Percentiles rank a stretch among this genome's conserved stretches.
Evolutionary conservation across 1,140 invertebrate genomes (phyloP).

Genomic region (Polypedilum vanderplanki): DNA sequence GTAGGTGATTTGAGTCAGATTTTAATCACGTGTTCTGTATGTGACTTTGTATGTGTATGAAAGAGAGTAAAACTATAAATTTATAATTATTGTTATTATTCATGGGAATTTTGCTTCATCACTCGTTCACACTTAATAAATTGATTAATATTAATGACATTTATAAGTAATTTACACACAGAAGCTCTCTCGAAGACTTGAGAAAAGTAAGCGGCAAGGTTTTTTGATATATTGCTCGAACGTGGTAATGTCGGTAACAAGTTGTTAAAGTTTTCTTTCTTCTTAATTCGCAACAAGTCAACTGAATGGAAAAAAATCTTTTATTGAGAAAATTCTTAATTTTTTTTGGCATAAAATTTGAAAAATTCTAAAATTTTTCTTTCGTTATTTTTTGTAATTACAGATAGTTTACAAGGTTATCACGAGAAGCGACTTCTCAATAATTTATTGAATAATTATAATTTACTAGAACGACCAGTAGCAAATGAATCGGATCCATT

Average conservation of each 20-base stretch:
- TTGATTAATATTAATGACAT: constrained; percentile 20
- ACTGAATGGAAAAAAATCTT: no score
- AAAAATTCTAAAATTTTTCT: not conserved
- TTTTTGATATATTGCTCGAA: no score
- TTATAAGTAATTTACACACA: not conserved
- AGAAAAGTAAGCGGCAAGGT: no score
- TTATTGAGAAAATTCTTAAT: not conserved
- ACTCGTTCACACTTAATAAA: not conserved
- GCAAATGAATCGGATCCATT: constrained; percentile 89
- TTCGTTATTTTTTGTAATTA: constrained; percentile 42
- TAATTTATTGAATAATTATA: constrained; percentile 85
- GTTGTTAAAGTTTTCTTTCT: no score
- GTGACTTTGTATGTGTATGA: not conserved
- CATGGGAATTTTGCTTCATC: not conserved
- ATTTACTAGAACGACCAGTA: constrained; percentile 91
- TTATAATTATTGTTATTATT: constrained; percentile 20
- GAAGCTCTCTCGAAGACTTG: no score
- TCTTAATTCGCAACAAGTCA: no score
- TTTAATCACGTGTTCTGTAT: not conserved
- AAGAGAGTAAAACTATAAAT: not conserved
- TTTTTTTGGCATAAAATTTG: not conserved
- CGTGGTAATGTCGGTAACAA: no score
- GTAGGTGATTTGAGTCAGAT: not conserved
- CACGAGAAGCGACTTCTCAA: constrained; percentile 87
- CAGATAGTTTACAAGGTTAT: constrained; percentile 71